Base-by-base conservation (phyloP, 2,888 invertebrate species). In the Horisme vitalbata region DNA sequence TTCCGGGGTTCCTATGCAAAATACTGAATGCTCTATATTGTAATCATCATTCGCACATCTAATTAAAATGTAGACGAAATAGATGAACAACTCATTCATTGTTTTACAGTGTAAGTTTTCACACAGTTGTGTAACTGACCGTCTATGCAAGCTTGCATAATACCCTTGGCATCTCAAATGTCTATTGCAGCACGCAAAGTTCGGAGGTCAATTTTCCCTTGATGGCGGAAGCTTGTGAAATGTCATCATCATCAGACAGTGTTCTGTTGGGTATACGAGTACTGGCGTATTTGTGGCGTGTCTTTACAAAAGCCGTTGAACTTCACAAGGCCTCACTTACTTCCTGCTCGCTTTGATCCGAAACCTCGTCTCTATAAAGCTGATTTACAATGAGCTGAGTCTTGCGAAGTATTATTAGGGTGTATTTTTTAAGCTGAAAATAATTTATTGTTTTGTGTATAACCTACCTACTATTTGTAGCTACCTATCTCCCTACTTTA, bases 191-290 rank as follows among this genome's bases (percentile, higher is more conserved):
- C 63, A 66, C 57, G 65, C 59, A 68, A 50, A 71, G 78, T 65
- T 74, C 73, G 75, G 64, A 77, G 79, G 78, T 78, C 69, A 72
- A 67, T 72, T 83, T 83, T 82, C 81, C 77, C 77, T 65, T 51
- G 55, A 69, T 68, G 65, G 69, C 79, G 83, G 83, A 83, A 83
- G 75, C 61, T 24, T 35, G 58, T 63, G 63, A 65, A 68, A 69
- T 65, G 62, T 69, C 57, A 52, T 44, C 34, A 41, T 69, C 57
- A 52, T 44, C 34, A 41, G 37, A 51, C 43, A n/a, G n/a, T n/a
- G n/a, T n/a, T 18, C 6, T 18, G 5, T 4, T 18, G 18, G 18
- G 18, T 1, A 6, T 4, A 64, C 58, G 67, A 70, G 70, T 72
- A 63, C 43, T 63, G 57, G 8, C 8, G 14, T 38, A 45, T 38